Conservation (phyloP, 2,113 vertebrate species). For the Piprites chloris region DNA sequence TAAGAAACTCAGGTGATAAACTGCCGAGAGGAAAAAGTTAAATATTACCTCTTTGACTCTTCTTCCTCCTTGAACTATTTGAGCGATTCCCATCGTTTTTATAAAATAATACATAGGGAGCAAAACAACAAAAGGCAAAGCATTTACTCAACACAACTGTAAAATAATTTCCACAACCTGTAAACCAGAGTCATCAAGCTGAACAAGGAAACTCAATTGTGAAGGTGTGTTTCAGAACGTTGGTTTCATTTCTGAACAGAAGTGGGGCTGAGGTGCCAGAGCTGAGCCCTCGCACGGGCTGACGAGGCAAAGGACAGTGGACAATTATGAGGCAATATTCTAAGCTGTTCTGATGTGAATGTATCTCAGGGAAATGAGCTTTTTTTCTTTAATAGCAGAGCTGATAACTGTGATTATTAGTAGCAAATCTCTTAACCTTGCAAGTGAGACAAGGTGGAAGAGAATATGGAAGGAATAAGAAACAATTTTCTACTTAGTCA, state of each 20-base stretch:
- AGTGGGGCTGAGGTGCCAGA: neutral
- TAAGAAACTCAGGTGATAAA: neutral
- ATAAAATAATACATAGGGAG: accelerated
- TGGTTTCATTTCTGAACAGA: neutral
- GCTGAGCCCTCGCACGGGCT: neutral
- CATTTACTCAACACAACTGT: neutral
- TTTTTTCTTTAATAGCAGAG: neutral
- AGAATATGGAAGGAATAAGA: neutral
- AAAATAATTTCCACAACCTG: neutral
- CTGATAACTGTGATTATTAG: neutral
- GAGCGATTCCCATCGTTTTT: neutral
- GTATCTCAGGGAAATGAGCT: neutral
- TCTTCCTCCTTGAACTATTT: neutral
- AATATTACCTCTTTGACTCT: neutral
- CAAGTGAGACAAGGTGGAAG: neutral
- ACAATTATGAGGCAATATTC: neutral
- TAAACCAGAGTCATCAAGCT: neutral
- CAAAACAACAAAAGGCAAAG: neutral
- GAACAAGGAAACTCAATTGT: accelerated
- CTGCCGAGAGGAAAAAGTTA: neutral
- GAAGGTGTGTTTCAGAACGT: neutral
- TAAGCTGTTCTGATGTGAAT: neutral
- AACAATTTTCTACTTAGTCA: conserved; percentile 2
- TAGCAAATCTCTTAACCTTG: neutral
- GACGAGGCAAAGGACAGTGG: neutral